Evolutionary conservation across 2,888 invertebrate genomes (phyloP).

Genomic region (Papilio gigon): DNA sequence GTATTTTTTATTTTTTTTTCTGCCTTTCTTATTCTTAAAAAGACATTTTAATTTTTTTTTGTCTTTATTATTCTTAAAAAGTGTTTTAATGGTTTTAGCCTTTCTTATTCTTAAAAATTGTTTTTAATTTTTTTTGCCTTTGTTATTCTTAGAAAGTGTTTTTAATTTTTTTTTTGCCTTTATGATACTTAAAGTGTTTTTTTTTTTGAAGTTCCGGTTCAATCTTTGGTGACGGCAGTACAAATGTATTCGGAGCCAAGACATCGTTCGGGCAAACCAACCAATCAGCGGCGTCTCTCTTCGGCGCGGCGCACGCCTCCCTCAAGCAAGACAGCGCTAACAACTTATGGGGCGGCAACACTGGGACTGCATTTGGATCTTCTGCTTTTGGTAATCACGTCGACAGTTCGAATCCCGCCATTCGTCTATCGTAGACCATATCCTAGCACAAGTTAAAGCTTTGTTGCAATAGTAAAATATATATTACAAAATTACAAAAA

Average conservation of each 20-base stretch:
- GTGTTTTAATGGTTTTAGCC: neutral
- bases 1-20: neutral
- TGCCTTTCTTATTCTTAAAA: neutral
- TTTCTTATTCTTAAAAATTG: neutral
- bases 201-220: slow-evolving; percentile 60
- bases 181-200: neutral
- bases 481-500: too few relatives aligned
- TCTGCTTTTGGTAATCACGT: slow-evolving; percentile 71
- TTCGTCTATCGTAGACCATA: too few relatives aligned
- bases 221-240: slow-evolving; percentile 61
- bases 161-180: neutral
- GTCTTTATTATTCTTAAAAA: too few relatives aligned
- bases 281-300: slow-evolving; percentile 62
- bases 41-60: too few relatives aligned
- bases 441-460: too few relatives aligned
- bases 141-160: too few relatives aligned
- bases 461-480: too few relatives aligned
- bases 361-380: slow-evolving; percentile 63
- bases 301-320: slow-evolving; percentile 57
- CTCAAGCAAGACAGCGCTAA: slow-evolving; percentile 61
- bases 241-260: slow-evolving; percentile 70
- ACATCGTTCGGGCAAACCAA: slow-evolving; percentile 67
- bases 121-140: too few relatives aligned
- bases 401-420: too few relatives aligned
- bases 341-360: slow-evolving; percentile 67